Evolutionary conservation across 2,797 vertebrate genomes (phyloP), one percentile per base, ranked within the genome.

Genomic region (Prunella strophiata): DNA sequence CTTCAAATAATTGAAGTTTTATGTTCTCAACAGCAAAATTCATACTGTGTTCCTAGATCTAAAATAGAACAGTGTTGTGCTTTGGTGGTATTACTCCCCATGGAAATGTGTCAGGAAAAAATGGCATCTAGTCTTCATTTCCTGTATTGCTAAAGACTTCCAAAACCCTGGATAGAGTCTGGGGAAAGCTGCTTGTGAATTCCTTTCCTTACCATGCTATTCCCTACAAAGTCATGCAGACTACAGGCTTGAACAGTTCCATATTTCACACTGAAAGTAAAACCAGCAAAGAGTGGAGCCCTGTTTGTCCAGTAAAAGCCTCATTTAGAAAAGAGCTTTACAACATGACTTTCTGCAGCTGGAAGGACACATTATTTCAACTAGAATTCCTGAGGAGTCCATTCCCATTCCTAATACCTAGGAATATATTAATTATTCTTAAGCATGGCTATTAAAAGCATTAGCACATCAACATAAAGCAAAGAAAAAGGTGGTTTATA

Each of bases 401-500:
- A 7, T 40, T 93, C 57, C 20, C 25, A 29, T 70, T 93, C 63
- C 52, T 57, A 88, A 79, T 65, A 74, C 27, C 67, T 67, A 58
- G 25, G 57, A 88, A 84, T 27, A 48, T 70, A 90, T 89, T 86
- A 93, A 82, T 89, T 81, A 86, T 91, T 89, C 77, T 87, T 76
- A 86, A 94, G 51, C 47, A 29, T 16, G 19, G 68, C 67, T 77
- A 66, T 77, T 87, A 80, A 54, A 88, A 93, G 45, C 2, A 2
- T 50, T 90, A 91, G 43, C 47, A 75, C 17, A 91, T 94, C 48
- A 79, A 88, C 34, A 92, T 80, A 76, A 93, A 87, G 75, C 75
- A 78, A 97, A 94, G 61, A 36, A 68, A 95, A 67, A 89, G 74
- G 54, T 59, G 67, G 38, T 70, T 94, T 79, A 91, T 34, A 93